phyloP scores from a whole-genome alignment of 64 coral and sea anemone species.

The Pocillopora damicornis region DNA sequence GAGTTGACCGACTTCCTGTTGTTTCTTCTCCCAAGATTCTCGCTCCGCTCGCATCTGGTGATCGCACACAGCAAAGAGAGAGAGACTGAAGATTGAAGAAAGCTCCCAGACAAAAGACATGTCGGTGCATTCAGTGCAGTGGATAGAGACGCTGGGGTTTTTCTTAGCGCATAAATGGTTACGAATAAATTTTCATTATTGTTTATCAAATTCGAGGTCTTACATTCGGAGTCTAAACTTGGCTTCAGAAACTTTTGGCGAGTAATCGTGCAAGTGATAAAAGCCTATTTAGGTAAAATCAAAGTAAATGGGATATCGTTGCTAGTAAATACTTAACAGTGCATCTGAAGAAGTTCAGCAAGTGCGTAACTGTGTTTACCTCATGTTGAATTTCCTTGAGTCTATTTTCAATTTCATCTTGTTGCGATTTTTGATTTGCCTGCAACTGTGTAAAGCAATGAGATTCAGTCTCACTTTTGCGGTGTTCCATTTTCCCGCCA shows the following conservation, averaged over 20 bases:
- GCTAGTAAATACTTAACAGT: neutral
- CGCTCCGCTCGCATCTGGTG: conserved; percentile 85
- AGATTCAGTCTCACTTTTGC: no score
- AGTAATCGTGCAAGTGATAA: no score
- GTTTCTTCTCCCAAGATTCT: conserved; percentile 92
- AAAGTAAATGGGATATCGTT: neutral
- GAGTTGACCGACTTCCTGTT: conserved; percentile 88
- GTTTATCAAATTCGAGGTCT: no score
- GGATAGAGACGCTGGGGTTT: neutral
- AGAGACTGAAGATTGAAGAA: neutral
- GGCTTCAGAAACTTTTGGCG: no score
- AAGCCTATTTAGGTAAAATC: no score
- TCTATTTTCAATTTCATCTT: conserved; percentile 86
- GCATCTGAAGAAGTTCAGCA: neutral
- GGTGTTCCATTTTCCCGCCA: no score
- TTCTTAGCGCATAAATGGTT: neutral
- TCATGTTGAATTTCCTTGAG: conserved; percentile 90
- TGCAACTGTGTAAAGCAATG: conserved; percentile 69
- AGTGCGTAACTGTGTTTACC: conserved; percentile 32
- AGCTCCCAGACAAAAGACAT: neutral
- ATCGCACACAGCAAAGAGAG: conserved; percentile 30
- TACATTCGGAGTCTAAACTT: no score
- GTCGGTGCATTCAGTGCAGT: neutral
- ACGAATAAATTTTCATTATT: no score
- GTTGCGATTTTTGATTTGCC: conserved; percentile 82